These are phyloP conservation scores for Magallana nippona DNA, from an alignment of 2,888 invertebrate genomes.

Conservation along the genomic window DNA sequence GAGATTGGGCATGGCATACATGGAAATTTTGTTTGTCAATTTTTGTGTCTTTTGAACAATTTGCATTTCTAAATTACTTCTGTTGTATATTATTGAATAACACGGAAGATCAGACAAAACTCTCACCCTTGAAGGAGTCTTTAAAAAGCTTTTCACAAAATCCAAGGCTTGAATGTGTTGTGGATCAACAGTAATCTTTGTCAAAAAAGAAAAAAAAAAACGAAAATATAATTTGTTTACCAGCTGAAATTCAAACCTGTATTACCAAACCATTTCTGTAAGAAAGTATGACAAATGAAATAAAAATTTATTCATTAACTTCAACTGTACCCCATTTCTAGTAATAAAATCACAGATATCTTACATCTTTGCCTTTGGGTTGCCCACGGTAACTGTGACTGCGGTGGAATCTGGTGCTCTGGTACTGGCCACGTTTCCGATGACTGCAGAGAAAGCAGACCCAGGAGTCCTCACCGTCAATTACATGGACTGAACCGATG, in stretches of 20 bases:
- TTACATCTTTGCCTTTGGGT: constrained; percentile 65
- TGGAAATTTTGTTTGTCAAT: no score
- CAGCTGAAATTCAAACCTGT: neutral
- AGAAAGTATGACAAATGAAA: no score
- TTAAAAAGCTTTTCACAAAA: constrained; percentile 71
- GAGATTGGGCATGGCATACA: no score
- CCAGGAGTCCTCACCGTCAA: constrained; percentile 75
- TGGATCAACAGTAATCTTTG: constrained; percentile 70
- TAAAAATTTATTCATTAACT: no score
- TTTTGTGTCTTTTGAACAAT: no score
- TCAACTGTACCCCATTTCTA: no score
- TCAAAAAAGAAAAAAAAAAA: neutral
- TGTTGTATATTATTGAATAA: no score
- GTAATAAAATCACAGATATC: neutral
- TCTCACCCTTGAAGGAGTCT: constrained; percentile 77
- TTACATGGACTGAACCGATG: constrained; percentile 69
- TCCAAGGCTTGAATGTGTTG: constrained; percentile 75
- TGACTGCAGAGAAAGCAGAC: constrained; percentile 76
- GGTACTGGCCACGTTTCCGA: constrained; percentile 67
- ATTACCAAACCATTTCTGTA: no score
- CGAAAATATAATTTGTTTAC: neutral
- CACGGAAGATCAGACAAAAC: neutral
- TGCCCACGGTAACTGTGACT: constrained; percentile 67
- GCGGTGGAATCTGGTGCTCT: constrained; percentile 72
- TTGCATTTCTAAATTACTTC: no score